Evolutionary conservation across 1,140 invertebrate genomes (phyloP).

Genomic region (Lepidotrigona ventralis): DNA sequence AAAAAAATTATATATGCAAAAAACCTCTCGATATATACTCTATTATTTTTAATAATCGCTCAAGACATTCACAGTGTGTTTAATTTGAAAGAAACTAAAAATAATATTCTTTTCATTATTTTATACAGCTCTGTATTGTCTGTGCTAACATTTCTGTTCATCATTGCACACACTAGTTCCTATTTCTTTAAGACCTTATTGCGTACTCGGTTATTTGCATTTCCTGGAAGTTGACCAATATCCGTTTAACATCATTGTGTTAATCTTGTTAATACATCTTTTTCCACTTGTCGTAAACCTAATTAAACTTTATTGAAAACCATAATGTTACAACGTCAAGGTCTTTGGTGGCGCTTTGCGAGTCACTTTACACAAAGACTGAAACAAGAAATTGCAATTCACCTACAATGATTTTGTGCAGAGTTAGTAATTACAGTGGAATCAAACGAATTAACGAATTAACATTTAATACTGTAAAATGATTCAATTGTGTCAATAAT

Average conservation of each 20-base stretch:
- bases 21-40: neutral
- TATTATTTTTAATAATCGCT: neutral
- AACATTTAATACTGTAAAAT: slow-evolving; percentile 38
- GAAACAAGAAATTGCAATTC: slow-evolving; percentile 3
- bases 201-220: neutral
- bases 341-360: slow-evolving; percentile 42
- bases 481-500: slow-evolving; percentile 15
- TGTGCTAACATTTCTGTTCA: neutral
- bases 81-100: neutral
- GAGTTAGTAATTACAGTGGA: neutral
- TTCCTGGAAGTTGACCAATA: slow-evolving; percentile 29
- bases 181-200: neutral
- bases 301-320: slow-evolving; percentile 16
- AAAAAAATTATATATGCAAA: neutral
- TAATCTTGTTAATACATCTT: slow-evolving; percentile 5
- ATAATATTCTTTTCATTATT: neutral
- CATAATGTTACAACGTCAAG: slow-evolving; percentile 31
- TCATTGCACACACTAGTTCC: neutral
- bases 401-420: slow-evolving; percentile 29
- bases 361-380: slow-evolving; percentile 18
- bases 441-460: slow-evolving; percentile 9
- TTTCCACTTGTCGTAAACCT: neutral
- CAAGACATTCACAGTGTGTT: neutral
- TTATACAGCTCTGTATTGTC: neutral
- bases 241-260: slow-evolving; percentile 17